Conservation (phyloP, 2,113 vertebrate species). For the Myrmophylax atrothorax region DNA sequence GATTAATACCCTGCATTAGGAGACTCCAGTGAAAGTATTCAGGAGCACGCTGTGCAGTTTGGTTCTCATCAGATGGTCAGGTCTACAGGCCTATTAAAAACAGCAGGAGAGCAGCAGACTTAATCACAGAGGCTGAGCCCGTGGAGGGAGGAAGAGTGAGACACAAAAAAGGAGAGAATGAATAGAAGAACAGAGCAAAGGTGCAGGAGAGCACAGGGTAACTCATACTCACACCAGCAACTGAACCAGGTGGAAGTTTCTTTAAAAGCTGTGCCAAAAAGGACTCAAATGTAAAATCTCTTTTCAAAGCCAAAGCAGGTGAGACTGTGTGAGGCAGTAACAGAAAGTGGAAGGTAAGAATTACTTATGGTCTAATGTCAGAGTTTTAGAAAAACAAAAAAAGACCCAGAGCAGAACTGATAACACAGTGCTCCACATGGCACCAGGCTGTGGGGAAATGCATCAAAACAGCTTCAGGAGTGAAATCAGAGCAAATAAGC, state of each 20-base stretch:
- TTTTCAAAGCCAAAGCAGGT: not conserved
- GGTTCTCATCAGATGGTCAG: slow-evolving; percentile 78
- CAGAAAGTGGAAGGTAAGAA: not conserved
- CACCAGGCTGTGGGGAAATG: not conserved
- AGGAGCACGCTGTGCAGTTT: slow-evolving; percentile 75
- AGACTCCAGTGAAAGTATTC: slow-evolving; percentile 83
- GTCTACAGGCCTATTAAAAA: slow-evolving; percentile 79
- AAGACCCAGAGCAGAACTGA: not conserved
- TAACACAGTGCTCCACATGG: not conserved
- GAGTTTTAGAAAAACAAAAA: not conserved
- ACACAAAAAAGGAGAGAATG: slow-evolving; percentile 44
- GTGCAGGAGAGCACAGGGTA: not conserved
- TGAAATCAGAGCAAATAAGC: slow-evolving; percentile 62
- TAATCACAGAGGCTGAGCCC: slow-evolving; percentile 81
- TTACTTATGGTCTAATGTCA: accelerated
- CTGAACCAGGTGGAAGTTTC: accelerated
- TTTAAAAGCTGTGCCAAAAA: not conserved
- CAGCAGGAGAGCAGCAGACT: slow-evolving; percentile 80
- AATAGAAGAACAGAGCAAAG: not conserved
- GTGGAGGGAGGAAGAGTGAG: slow-evolving; percentile 67
- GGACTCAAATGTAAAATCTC: not conserved
- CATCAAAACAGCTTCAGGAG: slow-evolving; percentile 39
- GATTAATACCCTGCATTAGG: slow-evolving; percentile 87
- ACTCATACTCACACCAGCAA: not conserved
- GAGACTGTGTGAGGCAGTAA: accelerated